Evolutionary conservation across 2,888 invertebrate genomes (phyloP), one percentile per base, ranked within the genome.

Genomic region (Nomada goodeniana): DNA sequence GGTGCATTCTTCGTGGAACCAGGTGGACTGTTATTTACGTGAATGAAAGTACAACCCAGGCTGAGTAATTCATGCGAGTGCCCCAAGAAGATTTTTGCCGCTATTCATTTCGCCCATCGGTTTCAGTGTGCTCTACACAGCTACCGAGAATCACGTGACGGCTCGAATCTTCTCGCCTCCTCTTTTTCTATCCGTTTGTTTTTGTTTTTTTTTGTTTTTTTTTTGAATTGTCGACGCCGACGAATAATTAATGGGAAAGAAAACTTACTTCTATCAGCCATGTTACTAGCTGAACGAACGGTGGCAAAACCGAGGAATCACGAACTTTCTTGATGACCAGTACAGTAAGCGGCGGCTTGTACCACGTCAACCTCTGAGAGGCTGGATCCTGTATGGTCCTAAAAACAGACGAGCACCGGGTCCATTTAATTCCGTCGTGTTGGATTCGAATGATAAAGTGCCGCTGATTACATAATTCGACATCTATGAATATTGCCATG

Each of bases 371-470:
- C 92, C 98, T 96, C 95, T 99, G 99, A 92, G 98, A 98, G 92
- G 98, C 98, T 59, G 99, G 99, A 94, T 99, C 99, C 94, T 99
- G 99, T 92, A 99, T 98, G 94, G 98, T 98, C 97, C 98, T 98
- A 36, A 94, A 95, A 82, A 76, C 77, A 77, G 72, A 78, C 18
- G 59, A 69, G 47, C 29, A 13, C 13, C 13, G 47, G 20, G 23
- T 47, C 23, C 44, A 15, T 36, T 36, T 11, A 50, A 64, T 57
- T 20, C 11, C 26, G 11, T n/a, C 20, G 20, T 1, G 42, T 52
- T 18, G 4, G 2, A 10, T 9, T 3, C 29, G 1, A 50, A 50
- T 10, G 3, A 3, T 61, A 61, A 36, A 50, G 13, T 18, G 11
- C 0, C 4, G 29, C 23, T 26, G n/a, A 69, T 76, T 44, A 55